A percentile compares a stretch with the other conserved stretches of the same genome.
phyloP scores from a whole-genome alignment of 2,797 vertebrate species.

The Pseudomugil gertrudae region DNA sequence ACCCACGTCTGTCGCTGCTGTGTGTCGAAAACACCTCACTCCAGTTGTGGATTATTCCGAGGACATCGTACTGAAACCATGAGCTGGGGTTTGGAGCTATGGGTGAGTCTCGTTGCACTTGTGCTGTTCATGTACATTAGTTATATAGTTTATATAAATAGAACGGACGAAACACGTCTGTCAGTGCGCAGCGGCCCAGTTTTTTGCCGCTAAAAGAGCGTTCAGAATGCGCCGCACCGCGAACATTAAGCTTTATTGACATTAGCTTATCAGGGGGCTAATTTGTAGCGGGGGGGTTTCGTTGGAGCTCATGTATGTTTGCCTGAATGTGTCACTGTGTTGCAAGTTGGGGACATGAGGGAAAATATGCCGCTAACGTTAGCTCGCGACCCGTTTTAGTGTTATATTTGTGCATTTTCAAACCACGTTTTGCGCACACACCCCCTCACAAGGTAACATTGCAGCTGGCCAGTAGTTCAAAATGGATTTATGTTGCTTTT shows the following conservation, averaged over 20 bases:
- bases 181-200: slow-evolving; percentile 23
- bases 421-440: slow-evolving; percentile 50
- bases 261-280: slow-evolving; percentile 18
- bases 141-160: not conserved
- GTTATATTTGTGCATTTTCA: slow-evolving; percentile 18
- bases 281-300: slow-evolving; percentile 33
- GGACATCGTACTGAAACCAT: slow-evolving; percentile 81
- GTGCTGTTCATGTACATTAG: not conserved
- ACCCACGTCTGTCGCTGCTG: slow-evolving; percentile 39
- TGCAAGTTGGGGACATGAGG: not conserved
- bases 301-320: not conserved
- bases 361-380: slow-evolving; percentile 3
- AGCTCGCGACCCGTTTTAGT: slow-evolving; percentile 44
- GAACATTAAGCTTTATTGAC: not conserved
- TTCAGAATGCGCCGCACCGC: not conserved
- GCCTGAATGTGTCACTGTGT: not conserved
- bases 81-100: slow-evolving; percentile 88
- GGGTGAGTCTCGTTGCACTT: slow-evolving; percentile 76
- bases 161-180: slow-evolving; percentile 34
- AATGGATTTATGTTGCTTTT: not conserved
- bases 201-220: slow-evolving; percentile 27
- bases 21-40: slow-evolving; percentile 50
- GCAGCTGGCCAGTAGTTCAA: not conserved
- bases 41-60: slow-evolving; percentile 82
- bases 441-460: slow-evolving; percentile 28